Evolutionary conservation across 2,797 vertebrate species (phyloP), one percentile per base, ranked within the genome.

Genomic region (Pseudopleuronectes americanus): DNA sequence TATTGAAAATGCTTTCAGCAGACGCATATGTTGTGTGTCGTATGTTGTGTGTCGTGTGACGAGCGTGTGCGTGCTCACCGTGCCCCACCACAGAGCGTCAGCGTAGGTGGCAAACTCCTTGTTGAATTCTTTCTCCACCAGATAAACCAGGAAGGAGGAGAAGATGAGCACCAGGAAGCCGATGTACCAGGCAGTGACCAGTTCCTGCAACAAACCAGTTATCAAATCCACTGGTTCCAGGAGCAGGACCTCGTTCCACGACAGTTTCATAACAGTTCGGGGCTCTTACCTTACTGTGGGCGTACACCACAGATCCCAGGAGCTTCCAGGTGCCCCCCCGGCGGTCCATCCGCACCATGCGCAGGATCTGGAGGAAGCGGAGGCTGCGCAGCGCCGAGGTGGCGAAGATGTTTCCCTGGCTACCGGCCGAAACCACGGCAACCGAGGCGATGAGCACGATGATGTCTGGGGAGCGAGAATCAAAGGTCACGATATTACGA

Each of bases 171-270:
- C 98, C 91, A 99, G 93, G 93, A 99, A 99, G 73, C 98, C 98
- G 68, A 99, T 99, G 89, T 99, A 99, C 98, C 98, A 99, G 81
- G 98, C 98, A 26, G 98, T 99, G 90, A 99, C 97, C 92, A 99
- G 94, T 93, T 99, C 98, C 98, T 99, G 87, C 62, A 80, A 45
- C 1, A 47, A 17, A 74, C 53, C 4, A 26, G 4, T 26, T 8
- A 8, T 8, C 2, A 31, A 31, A 31, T 31, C 28, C 28, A 2
- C 28, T 31, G 7, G 7, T 31, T 31, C 28, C 28, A 31, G 28
- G 28, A 31, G 28, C 28, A 31, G 6, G 28, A 31, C 6, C 28
- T 31, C 6, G 28, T 7, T 31, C 4, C 26, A 26, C 26, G 28
- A 31, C 28, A 31, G 28, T 31, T 31, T 31, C 8, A 31, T 31